Percentiles rank a stretch among this genome's conserved stretches.
These are phyloP conservation scores for Adela reaumurella DNA, from an alignment of 2,888 invertebrate species.

Conservation along the genomic window DNA sequence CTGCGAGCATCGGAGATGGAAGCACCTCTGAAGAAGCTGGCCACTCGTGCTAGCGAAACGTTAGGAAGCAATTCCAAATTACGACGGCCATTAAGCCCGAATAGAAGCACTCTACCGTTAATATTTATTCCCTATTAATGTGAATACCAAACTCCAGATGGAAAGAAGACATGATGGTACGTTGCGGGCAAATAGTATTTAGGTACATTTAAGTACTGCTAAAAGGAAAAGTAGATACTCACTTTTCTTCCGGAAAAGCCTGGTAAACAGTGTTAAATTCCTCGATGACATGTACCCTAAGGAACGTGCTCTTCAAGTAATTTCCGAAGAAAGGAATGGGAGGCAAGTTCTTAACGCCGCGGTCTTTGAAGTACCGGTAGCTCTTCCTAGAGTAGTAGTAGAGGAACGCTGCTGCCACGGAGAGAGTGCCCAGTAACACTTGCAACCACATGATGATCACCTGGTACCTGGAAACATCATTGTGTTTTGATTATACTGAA, in stretches of 20 bases:
- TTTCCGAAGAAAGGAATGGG: conserved; percentile 38
- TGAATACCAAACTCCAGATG: neutral
- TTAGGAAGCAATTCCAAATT: too few relatives aligned
- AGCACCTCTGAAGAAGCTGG: too few relatives aligned
- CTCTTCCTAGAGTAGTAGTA: conserved; percentile 21
- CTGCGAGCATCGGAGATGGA: too few relatives aligned
- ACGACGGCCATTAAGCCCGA: too few relatives aligned
- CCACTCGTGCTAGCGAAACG: too few relatives aligned
- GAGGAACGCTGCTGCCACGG: conserved; percentile 20
- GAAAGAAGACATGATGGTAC: neutral
- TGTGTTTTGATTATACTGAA: too few relatives aligned
- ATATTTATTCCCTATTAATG: too few relatives aligned
- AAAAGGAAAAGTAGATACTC: conserved; percentile 9
- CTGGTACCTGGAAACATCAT: neutral
- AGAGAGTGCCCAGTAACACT: conserved; percentile 24
- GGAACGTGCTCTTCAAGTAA: conserved; percentile 16
- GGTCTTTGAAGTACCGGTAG: conserved; percentile 22
- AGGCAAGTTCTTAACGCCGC: conserved; percentile 25
- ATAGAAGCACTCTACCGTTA: too few relatives aligned
- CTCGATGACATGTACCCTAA: conserved; percentile 22
- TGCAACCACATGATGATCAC: conserved; percentile 30
- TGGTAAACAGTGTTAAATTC: conserved; percentile 26
- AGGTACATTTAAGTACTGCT: too few relatives aligned
- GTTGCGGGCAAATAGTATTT: neutral
- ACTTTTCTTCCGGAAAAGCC: conserved; percentile 34